Conservation (phyloP, 1,140 invertebrate species). For the Luehdorfia chinensis region DNA sequence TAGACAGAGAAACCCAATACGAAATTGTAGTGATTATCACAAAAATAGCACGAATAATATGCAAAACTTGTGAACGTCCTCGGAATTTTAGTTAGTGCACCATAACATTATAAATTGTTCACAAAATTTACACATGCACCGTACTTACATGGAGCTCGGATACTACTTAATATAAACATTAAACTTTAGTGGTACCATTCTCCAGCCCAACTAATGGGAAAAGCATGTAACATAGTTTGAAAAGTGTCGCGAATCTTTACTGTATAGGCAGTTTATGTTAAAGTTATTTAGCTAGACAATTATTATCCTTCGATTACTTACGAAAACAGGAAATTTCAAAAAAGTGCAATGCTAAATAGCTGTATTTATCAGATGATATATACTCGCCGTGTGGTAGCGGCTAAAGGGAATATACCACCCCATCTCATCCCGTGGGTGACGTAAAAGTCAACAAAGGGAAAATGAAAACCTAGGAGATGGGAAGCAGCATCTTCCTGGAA, state of each 20-base stretch:
- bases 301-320: conserved; percentile 1
- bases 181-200: conserved; percentile 59
- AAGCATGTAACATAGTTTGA: conserved; percentile 58
- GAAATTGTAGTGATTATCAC: conserved; percentile 16
- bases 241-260: conserved; percentile 43
- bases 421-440: too few relatives aligned
- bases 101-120: conserved; percentile 29
- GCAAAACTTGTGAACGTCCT: not conserved
- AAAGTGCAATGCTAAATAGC: not conserved
- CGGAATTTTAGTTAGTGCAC: conserved; percentile 10
- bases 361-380: too few relatives aligned
- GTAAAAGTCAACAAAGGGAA: too few relatives aligned
- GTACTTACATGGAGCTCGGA: conserved; percentile 23
- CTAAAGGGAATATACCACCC: too few relatives aligned
- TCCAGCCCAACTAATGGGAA: conserved; percentile 55
- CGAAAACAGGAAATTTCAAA: not conserved
- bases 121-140: conserved; percentile 37
- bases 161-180: conserved; percentile 65
- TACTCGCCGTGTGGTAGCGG: too few relatives aligned
- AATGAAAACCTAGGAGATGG: too few relatives aligned
- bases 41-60: conserved; percentile 3
- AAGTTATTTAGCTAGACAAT: conserved; percentile 10
- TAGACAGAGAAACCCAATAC: conserved; percentile 5
- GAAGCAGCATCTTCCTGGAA: too few relatives aligned
- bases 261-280: conserved; percentile 26